These are phyloP conservation scores for Apodemia duryi DNA, from an alignment of 2,888 invertebrate genomes.

Conservation along the genomic window DNA sequence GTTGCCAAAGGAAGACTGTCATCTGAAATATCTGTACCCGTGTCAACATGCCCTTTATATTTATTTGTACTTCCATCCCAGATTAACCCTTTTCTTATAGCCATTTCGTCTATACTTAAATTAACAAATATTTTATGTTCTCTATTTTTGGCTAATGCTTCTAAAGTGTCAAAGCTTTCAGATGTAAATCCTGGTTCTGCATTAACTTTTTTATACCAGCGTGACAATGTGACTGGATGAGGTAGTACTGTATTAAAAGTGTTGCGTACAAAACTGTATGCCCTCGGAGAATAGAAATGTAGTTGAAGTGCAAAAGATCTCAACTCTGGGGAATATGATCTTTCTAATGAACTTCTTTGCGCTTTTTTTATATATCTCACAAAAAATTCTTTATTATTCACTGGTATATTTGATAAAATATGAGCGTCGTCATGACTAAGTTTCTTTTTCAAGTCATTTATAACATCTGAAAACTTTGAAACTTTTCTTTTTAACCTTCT, in stretches of 20 bases:
- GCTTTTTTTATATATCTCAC: background rate
- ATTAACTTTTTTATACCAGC: conserved; percentile 19
- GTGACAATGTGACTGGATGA: conserved; percentile 17
- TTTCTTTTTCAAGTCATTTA: background rate
- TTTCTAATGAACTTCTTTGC: conserved; percentile 6
- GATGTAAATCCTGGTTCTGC: conserved; percentile 17
- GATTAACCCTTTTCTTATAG: too few species aligned
- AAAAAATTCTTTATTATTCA: background rate
- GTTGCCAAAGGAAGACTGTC: conserved; percentile 8
- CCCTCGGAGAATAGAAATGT: conserved; percentile 14
- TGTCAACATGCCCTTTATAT: too few species aligned
- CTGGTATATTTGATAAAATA: background rate
- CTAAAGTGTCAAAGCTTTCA: too few species aligned
- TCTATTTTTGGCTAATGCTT: background rate
- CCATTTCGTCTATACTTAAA: background rate
- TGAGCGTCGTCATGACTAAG: background rate
- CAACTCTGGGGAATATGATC: conserved; percentile 16
- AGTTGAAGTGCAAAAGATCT: conserved; percentile 18
- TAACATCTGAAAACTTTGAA: background rate
- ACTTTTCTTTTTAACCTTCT: conserved; percentile 1
- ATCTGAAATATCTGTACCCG: background rate
- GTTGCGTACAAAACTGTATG: conserved; percentile 18
- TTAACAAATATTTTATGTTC: background rate
- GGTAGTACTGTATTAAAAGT: conserved; percentile 20
- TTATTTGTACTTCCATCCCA: too few species aligned